Evolutionary conservation across 2,797 vertebrate genomes (phyloP), one percentile per base, ranked within the genome.

Genomic region (Meriones psammophilus): DNA sequence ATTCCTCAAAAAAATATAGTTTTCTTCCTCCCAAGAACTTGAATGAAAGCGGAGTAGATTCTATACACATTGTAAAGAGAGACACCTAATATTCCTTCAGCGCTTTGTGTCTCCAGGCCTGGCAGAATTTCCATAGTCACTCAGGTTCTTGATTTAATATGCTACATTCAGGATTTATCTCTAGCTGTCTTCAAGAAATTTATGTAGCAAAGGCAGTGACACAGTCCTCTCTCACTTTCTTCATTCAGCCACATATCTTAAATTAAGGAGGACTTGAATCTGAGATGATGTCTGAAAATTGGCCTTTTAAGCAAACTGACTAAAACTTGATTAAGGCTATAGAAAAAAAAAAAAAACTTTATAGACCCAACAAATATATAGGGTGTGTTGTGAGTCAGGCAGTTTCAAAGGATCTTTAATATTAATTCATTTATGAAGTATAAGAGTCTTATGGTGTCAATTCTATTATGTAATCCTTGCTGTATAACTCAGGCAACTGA

Each of bases 11-110:
- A 71, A 92, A 71, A 89, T 39, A 66, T 30, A 46, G 83, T 85
- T 94, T 97, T 97, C 96, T 97, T 98, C 89, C 96, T 92, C 46
- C 36, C 79, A 97, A 98, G 95, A 96, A 85, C 88, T 97, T 36
- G 85, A 96, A 94, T 98, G 90, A 96, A 96, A 97, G 89, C 58
- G 30, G 95, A 97, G 91, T 71, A 54, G 60, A 92, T 89, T 96
- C 69, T n/a, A 3, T 86, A 80, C 68, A 83, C 66, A 78, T 78
- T 85, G 91, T 96, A 54, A 76, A 96, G 89, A 91, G 91, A 95
- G 87, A 74, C 58, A 58, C 92, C 89, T 94, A 64, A 36, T 84
- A 85, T 95, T 85, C 20, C 81, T 46, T 36, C 17, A 69, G 60
- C 4, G 30, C 80, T 93, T 96, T 95, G 79, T 85, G 87, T 93